Base-by-base conservation (phyloP, 2,797 vertebrate genomes). In the Amblyopsis hoosieri region DNA sequence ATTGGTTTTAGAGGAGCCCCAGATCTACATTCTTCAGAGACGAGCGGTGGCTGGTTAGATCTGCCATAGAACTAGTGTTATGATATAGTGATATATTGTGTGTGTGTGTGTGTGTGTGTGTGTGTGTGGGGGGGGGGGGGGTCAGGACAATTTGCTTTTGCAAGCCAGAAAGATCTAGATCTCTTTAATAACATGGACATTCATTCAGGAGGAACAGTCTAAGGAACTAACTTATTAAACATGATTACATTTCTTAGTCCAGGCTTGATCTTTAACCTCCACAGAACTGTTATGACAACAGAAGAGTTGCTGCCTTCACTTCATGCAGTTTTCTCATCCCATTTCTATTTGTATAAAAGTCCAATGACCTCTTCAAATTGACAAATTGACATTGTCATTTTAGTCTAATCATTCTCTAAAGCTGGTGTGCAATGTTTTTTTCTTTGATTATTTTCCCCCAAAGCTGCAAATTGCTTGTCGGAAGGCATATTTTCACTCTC, bases 371-470 rank as follows among this genome's bases (percentile, higher is more conserved):
- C 76, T 71, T 76, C 67, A 71, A 57, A 60, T 64, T 76, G 70
- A 60, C 67, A 58, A 50, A n/a, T n/a, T n/a, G n/a, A n/a, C n/a
- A n/a, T n/a, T n/a, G n/a, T 69, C 69, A 66, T 76, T 31, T 60
- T 72, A 83, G 83, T 58, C 76, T 73, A 63, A 59, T 74, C 69
- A 75, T 78, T 74, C 79, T 70, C 60, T 37, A 45, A 80, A 67
- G 54, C 54, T 54, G 37, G 37, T 37, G 37, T 37, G 37, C 37
- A 37, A 37, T 2, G 8, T 6, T 6, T 23, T 2, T 37, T 37
- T 37, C 17, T 37, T 37, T 8, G 7, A 37, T 37, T 37, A 37
- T 53, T 60, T 15, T 9, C 2, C 23, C 71, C 67, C 33, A 23
- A 47, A 70, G 57, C 65, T 73, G 63, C 65, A 58, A 81, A 77